phyloP scores from a whole-genome alignment of 2,113 vertebrate species.

The Amphiprion ocellaris region DNA sequence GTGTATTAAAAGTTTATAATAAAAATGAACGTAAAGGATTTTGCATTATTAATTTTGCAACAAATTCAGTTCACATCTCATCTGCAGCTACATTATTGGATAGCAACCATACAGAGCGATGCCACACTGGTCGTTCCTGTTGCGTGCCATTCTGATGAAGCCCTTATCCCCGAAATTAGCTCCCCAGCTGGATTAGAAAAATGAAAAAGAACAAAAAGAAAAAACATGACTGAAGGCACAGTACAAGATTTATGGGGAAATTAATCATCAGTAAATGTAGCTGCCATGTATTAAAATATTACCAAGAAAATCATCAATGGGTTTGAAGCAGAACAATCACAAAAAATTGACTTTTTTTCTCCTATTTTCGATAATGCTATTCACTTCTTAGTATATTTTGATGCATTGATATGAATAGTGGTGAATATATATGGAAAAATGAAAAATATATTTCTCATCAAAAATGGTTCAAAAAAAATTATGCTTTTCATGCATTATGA shows the following conservation, averaged over 20 bases:
- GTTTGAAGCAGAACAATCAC: too few relatives aligned
- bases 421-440: too few relatives aligned
- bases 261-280: neutral
- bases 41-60: neutral
- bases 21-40: neutral
- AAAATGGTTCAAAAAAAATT: too few relatives aligned
- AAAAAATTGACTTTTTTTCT: too few relatives aligned
- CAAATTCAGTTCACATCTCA: neutral
- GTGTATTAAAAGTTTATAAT: slow-evolving; percentile 4
- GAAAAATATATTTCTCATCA: too few relatives aligned
- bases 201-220: neutral
- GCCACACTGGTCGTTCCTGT: slow-evolving; percentile 85
- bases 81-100: slow-evolving; percentile 74
- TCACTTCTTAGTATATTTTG: too few relatives aligned
- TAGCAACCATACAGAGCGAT: slow-evolving; percentile 78
- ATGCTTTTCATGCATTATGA: too few relatives aligned
- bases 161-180: slow-evolving; percentile 79
- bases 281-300: too few relatives aligned
- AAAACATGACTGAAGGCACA: neutral
- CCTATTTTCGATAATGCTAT: too few relatives aligned
- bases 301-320: too few relatives aligned
- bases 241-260: fast-evolving
- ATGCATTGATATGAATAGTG: too few relatives aligned
- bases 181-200: slow-evolving; percentile 79
- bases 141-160: slow-evolving; percentile 84